Percentiles rank a stretch among this genome's conserved stretches.
These are phyloP conservation scores for Sitta europaea DNA, from an alignment of 2,113 vertebrate species.

Conservation along the genomic window DNA sequence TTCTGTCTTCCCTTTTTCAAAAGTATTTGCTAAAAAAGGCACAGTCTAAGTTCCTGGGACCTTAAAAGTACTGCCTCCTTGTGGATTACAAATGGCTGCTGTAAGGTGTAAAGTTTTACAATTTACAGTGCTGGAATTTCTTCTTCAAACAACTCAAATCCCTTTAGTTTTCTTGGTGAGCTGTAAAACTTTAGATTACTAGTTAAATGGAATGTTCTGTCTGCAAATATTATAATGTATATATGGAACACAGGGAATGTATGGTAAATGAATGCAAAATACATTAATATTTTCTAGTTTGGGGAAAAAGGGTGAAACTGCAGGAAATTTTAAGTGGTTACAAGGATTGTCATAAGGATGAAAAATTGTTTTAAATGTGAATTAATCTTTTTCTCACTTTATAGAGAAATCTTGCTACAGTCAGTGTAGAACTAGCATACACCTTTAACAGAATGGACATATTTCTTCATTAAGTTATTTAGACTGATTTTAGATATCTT, in stretches of 20 bases:
- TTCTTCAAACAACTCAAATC: conserved; percentile 21
- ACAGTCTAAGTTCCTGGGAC: neutral
- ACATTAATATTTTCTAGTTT: neutral
- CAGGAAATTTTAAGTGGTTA: neutral
- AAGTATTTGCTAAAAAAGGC: conserved; percentile 9
- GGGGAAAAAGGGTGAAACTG: neutral
- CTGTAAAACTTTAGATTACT: conserved; percentile 9
- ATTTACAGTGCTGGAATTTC: conserved; percentile 39
- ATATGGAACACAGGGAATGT: neutral
- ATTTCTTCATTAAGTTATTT: neutral
- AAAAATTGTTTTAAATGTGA: neutral
- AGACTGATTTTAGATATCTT: neutral
- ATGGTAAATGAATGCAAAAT: neutral
- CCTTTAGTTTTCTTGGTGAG: neutral
- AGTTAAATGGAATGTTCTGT: conserved; percentile 5
- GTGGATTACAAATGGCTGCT: conserved; percentile 42
- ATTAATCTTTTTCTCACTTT: neutral
- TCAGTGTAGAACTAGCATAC: neutral
- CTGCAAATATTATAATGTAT: neutral
- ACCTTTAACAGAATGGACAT: neutral
- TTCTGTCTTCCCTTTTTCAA: neutral
- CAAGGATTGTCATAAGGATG: neutral
- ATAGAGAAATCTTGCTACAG: neutral
- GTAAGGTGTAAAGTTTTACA: conserved; percentile 33
- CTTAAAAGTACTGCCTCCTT: conserved; percentile 14